phyloP scores from a whole-genome alignment of 1,140 invertebrate genomes.

The Bombus confusus region DNA sequence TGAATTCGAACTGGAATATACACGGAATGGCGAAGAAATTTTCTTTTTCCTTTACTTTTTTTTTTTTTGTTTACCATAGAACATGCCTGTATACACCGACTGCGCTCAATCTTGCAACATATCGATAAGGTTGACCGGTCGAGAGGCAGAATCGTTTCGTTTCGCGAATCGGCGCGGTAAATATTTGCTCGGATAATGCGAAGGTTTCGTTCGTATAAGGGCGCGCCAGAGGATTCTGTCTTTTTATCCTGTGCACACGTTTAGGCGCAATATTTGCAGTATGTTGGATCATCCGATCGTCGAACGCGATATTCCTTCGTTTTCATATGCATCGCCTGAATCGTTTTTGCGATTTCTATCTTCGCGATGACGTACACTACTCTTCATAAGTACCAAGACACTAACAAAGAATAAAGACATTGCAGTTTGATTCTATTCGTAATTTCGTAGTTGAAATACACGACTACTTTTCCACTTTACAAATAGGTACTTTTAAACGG shows the following conservation, averaged over 20 bases:
- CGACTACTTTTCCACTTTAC: no score
- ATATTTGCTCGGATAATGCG: slow-evolving; percentile 26
- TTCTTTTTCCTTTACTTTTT: background rate
- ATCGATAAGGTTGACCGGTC: background rate
- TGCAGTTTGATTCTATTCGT: background rate
- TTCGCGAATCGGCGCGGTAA: slow-evolving; percentile 1
- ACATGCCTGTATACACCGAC: background rate
- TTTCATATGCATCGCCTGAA: no score
- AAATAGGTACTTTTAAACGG: no score
- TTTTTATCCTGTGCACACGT: background rate
- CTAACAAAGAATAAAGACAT: no score
- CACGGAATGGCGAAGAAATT: background rate
- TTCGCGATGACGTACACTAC: no score
- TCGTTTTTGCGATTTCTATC: background rate
- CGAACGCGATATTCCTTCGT: background rate
- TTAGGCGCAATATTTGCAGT: background rate
- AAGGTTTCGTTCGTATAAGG: background rate
- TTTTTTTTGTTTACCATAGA: background rate
- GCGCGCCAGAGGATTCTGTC: background rate
- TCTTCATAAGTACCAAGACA: fast-evolving
- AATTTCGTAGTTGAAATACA: background rate
- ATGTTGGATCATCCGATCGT: background rate
- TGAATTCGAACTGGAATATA: background rate
- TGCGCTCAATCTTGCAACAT: background rate
- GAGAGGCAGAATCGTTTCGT: background rate